Percentiles rank a stretch among this genome's conserved stretches.
Conservation (phyloP, 2,888 invertebrate genomes). For the Apoderus coryli region DNA sequence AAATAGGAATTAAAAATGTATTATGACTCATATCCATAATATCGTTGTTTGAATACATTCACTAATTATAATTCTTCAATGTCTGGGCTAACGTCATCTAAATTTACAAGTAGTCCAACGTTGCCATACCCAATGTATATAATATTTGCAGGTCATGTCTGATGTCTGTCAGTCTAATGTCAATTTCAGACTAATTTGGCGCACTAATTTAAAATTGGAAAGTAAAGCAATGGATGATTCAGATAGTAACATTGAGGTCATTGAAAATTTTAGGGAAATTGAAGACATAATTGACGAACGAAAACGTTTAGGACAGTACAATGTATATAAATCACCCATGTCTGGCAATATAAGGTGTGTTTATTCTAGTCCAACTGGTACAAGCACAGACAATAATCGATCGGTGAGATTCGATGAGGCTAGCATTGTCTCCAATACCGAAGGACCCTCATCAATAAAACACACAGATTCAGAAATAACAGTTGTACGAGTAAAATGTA, state of each 20-base stretch:
- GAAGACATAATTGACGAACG: conserved; percentile 31
- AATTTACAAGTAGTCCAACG: too few relatives aligned
- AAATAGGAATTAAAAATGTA: too few relatives aligned
- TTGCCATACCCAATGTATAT: too few relatives aligned
- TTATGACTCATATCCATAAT: too few relatives aligned
- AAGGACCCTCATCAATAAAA: conserved; percentile 30
- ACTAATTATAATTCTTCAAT: too few relatives aligned
- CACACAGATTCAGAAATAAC: conserved; percentile 46
- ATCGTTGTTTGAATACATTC: too few relatives aligned
- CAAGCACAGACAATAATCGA: conserved; percentile 17
- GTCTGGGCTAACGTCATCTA: too few relatives aligned
- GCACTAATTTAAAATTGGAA: conserved; percentile 15
- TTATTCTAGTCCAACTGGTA: too few relatives aligned
- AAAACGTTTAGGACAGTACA: conserved; percentile 28
- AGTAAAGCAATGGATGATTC: conserved; percentile 18
- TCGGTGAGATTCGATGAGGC: conserved; percentile 20
- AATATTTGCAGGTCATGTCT: too few relatives aligned
- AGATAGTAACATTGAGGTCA: conserved; percentile 12
- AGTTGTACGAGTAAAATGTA: conserved; percentile 37
- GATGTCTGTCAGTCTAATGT: too few relatives aligned
- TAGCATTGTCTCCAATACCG: conserved; percentile 20
- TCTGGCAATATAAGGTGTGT: conserved; percentile 21
- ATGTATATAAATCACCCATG: conserved; percentile 21
- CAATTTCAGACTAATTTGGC: too few relatives aligned
- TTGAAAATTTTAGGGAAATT: conserved; percentile 25